Conservation (phyloP, 2,888 invertebrate genomes). For the Clepsis dumicolana region DNA sequence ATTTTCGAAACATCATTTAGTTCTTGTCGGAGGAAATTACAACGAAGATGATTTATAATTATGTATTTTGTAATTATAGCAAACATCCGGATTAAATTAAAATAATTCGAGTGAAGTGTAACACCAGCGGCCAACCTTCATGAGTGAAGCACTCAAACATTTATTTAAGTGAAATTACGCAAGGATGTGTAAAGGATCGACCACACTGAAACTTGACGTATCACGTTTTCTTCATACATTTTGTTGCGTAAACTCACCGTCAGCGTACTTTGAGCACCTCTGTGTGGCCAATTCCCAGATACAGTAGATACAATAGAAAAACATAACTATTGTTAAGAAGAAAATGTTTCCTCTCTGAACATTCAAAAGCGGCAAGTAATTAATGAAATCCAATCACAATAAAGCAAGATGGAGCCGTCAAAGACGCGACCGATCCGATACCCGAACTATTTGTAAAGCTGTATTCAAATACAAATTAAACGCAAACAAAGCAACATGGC, state of each 20-base stretch:
- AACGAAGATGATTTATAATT: too few relatives aligned
- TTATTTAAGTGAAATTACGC: neutral
- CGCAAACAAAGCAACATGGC: conserved; percentile 49
- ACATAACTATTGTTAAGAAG: neutral
- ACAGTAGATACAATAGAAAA: neutral
- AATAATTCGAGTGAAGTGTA: neutral
- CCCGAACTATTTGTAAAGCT: conserved; percentile 27
- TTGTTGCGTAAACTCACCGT: too few relatives aligned
- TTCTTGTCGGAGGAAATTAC: too few relatives aligned
- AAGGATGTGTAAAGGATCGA: neutral
- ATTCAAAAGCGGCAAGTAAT: neutral
- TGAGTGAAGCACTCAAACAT: neutral
- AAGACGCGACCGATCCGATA: conserved; percentile 20
- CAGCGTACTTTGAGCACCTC: too few relatives aligned
- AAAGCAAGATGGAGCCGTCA: conserved; percentile 18
- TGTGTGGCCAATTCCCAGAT: too few relatives aligned
- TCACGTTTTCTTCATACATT: too few relatives aligned
- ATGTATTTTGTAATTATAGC: neutral
- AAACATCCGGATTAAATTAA: neutral
- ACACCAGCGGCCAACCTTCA: neutral
- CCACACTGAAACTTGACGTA: too few relatives aligned
- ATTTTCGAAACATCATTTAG: too few relatives aligned
- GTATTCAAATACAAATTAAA: conserved; percentile 56
- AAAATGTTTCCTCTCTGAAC: neutral
- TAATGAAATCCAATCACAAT: conserved; percentile 20